These are phyloP conservation scores for Pampus argenteus DNA, from an alignment of 2,797 vertebrate species.

Conservation along the genomic window DNA sequence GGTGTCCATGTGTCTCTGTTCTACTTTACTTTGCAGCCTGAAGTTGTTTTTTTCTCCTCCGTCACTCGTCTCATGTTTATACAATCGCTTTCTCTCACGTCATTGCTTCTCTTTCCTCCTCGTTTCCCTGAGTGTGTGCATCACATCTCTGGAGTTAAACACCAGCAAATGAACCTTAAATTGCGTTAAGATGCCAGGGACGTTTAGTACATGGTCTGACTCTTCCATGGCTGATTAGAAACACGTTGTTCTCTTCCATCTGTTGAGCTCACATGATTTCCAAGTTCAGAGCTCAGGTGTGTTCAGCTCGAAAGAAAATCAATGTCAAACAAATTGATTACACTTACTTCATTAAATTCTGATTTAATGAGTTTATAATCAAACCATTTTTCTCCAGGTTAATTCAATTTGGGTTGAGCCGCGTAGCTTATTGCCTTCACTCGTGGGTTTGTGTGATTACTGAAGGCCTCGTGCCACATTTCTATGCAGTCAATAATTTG, in stretches of 20 bases:
- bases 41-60: background rate
- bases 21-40: too few relatives aligned
- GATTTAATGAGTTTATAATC: constrained; percentile 51
- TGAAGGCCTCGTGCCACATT: background rate
- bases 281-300: constrained; percentile 5
- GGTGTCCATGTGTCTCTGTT: background rate
- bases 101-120: constrained; percentile 26
- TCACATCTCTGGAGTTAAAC: constrained; percentile 29
- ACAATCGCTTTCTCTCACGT: constrained; percentile 16
- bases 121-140: constrained; percentile 36
- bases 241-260: background rate
- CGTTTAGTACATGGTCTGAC: background rate
- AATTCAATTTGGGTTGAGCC: constrained; percentile 22
- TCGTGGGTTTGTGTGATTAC: background rate
- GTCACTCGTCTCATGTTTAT: constrained; percentile 31
- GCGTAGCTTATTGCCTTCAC: background rate
- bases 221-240: constrained; percentile 32
- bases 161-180: constrained; percentile 41
- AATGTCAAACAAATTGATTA: constrained; percentile 48
- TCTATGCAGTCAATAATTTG: background rate
- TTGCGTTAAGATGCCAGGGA: constrained; percentile 11
- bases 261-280: background rate
- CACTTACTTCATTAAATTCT: constrained; percentile 41
- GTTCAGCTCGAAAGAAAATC: constrained; percentile 22
- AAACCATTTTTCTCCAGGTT: constrained; percentile 39